phyloP scores from a whole-genome alignment of 64 coral and sea anemone genomes.

The Dendronephthya gigantea region DNA sequence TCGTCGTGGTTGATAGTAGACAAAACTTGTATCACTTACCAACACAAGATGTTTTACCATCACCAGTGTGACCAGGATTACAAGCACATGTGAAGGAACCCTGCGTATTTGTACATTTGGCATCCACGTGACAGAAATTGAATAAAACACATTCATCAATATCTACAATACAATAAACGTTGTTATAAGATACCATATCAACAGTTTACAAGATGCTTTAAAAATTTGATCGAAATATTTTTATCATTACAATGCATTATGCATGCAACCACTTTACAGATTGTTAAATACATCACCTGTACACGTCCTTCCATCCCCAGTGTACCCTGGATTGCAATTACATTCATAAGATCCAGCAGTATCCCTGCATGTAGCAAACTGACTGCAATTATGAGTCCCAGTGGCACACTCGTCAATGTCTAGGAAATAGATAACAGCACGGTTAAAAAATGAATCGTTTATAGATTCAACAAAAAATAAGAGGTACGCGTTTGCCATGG shows the following conservation, averaged over 20 bases:
- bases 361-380: not conserved
- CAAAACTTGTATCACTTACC: not conserved
- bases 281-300: not conserved
- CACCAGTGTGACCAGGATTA: not conserved
- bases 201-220: not conserved
- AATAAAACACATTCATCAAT: not conserved
- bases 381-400: not conserved
- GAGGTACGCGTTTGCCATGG: too few species aligned
- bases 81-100: not conserved
- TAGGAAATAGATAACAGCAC: not conserved
- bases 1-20: not conserved
- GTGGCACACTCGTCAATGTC: conserved; percentile 1
- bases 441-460: not conserved
- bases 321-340: not conserved
- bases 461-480: too few species aligned
- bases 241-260: too few species aligned
- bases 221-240: too few species aligned
- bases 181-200: too few species aligned
- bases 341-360: not conserved
- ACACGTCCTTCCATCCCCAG: not conserved
- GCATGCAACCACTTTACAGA: not conserved
- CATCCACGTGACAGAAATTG: not conserved
- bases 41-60: not conserved
- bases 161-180: not conserved
- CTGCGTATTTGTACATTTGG: not conserved